These are phyloP conservation scores for Tenodera sinensis DNA, from an alignment of 2,888 invertebrate species.

Conservation along the genomic window DNA sequence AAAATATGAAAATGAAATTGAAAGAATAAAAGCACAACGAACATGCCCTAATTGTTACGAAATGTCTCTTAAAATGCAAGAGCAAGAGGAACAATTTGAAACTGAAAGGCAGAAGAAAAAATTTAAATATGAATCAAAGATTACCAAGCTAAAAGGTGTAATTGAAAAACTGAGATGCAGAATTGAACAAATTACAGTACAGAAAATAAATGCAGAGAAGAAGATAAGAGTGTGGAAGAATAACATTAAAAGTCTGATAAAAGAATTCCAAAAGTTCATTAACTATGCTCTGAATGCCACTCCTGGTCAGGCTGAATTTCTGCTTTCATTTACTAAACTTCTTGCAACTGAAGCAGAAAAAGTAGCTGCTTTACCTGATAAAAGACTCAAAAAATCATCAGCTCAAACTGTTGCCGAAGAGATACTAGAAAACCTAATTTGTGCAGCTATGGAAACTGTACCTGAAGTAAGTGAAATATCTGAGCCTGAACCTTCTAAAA, in stretches of 20 bases:
- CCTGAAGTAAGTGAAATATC: background rate
- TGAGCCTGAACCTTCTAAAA: background rate
- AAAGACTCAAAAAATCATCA: background rate
- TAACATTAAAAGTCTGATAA: constrained; percentile 43
- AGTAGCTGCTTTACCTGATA: background rate
- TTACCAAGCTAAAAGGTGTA: constrained; percentile 29
- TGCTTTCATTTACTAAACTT: constrained; percentile 43
- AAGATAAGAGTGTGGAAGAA: constrained; percentile 39
- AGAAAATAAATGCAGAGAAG: background rate
- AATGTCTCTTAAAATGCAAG: background rate
- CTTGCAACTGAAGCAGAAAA: background rate
- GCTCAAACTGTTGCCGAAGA: background rate
- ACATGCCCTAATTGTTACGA: background rate
- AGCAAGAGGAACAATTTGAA: background rate
- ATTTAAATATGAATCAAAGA: constrained; percentile 34
- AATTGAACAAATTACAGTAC: constrained; percentile 2
- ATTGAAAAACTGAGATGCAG: constrained; percentile 36
- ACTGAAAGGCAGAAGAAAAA: constrained; percentile 24
- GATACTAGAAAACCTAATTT: background rate
- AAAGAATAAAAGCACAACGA: background rate
- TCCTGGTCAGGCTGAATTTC: constrained; percentile 50
- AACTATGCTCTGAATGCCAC: constrained; percentile 46
- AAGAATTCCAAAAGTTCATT: constrained; percentile 51
- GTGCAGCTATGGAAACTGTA: background rate
- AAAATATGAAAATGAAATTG: constrained; percentile 1